Conservation (phyloP, 2,888 invertebrate genomes). For the Chorisops tibialis region DNA sequence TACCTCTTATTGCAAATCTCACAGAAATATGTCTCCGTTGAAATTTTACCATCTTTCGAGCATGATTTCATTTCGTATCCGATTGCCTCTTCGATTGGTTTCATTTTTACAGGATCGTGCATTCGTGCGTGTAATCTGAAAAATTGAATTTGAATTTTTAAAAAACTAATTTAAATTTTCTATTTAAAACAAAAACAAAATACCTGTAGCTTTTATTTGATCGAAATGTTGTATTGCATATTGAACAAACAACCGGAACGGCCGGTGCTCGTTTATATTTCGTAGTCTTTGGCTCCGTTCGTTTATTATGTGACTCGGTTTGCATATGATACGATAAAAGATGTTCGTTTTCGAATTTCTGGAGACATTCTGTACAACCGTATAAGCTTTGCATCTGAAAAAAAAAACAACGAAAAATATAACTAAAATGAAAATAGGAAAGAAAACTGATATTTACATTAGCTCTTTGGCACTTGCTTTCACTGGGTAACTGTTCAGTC, state of each 20-base stretch:
- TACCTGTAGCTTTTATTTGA: slow-evolving; percentile 59
- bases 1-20: slow-evolving; percentile 56
- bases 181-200: slow-evolving; percentile 8
- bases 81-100: slow-evolving; percentile 44
- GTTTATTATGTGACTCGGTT: not conserved
- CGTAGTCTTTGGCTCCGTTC: not conserved
- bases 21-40: slow-evolving; percentile 53
- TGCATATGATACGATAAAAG: slow-evolving; percentile 57
- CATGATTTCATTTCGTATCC: slow-evolving; percentile 43
- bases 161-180: not conserved
- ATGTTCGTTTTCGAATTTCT: slow-evolving; percentile 55
- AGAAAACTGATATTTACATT: not conserved
- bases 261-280: no score
- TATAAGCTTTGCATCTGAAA: slow-evolving; percentile 38
- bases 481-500: not conserved
- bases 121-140: slow-evolving; percentile 65
- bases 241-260: slow-evolving; percentile 4
- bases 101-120: slow-evolving; percentile 66
- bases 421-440: not conserved
- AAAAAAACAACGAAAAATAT: slow-evolving; percentile 1
- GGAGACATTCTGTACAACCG: slow-evolving; percentile 54
- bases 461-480: not conserved
- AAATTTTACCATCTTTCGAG: slow-evolving; percentile 41
- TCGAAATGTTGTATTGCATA: slow-evolving; percentile 62
- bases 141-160: slow-evolving; percentile 1